Base-by-base conservation (phyloP, 2,113 vertebrate genomes). In the Orycteropus afer region DNA sequence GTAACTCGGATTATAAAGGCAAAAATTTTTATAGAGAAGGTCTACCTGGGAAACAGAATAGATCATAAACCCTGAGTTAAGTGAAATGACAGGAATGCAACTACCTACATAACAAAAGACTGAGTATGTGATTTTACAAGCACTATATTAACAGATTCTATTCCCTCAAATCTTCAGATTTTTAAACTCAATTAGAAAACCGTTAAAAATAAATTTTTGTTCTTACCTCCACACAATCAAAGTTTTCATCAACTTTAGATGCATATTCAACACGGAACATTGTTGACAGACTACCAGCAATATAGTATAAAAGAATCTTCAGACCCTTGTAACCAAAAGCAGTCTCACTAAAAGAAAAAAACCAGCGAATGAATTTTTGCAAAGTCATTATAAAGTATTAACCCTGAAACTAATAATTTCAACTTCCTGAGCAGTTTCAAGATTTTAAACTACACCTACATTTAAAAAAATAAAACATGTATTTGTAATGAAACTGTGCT, bases 301-400 rank as follows among this genome's bases (percentile, higher is more conserved):
- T 99, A 91, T 99, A 99, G 97, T 99, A 99, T 91, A 99, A 98
- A 86, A 99, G 98, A 86, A 99, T 99, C 98, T 99, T 99, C 97
- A 99, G 98, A 65, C 99, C 99, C 96, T 99, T 99, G 98, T 99
- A 99, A 97, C 99, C 99, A 98, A 99, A 99, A 42, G 99, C 99
- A 94, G 99, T 99, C 98, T 99, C 99, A 96, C 99, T 99, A 97
- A 74, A 97, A 85, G 91, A 92, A 74, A 97, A 92, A 89, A 96
- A 42, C 34, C 42, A 97, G 57, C 3, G 51, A 63, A 63, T 67
- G 11, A 96, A 73, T 96, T 85, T 93, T 63, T 94, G 51, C 8
- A 79, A 79, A 95, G 42, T 93, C 55, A 92, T 73, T 84, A 94
- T 47, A 81, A 93, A 90, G 59, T 87, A 97, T 74, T 91, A 83